Conservation (phyloP, 2,797 vertebrate species). For the Pipistrellus kuhlii region DNA sequence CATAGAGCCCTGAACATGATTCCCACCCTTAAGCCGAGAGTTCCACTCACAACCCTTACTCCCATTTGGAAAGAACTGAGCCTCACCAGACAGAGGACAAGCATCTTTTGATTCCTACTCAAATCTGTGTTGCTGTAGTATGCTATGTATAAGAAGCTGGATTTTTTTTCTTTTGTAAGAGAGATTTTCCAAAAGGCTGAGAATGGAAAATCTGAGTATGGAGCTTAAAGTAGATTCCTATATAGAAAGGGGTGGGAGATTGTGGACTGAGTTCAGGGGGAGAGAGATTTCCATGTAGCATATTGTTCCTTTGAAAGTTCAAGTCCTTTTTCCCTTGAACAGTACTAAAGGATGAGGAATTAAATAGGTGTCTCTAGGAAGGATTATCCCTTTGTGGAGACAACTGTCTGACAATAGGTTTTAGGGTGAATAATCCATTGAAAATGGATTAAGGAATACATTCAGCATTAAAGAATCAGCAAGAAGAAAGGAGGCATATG, state of each 20-base stretch:
- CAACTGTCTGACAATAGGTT: background rate
- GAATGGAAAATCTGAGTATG: background rate
- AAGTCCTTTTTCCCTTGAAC: background rate
- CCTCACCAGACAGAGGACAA: no score
- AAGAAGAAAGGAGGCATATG: background rate
- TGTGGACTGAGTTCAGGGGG: background rate
- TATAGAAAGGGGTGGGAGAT: background rate
- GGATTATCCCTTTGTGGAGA: background rate
- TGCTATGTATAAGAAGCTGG: background rate
- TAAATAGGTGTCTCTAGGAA: background rate
- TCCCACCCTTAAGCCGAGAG: fast-evolving
- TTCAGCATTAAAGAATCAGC: background rate
- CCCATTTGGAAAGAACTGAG: background rate
- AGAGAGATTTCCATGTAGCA: background rate
- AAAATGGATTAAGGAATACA: background rate
- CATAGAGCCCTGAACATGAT: background rate
- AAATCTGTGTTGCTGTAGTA: background rate
- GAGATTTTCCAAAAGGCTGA: background rate
- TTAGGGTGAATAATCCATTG: background rate
- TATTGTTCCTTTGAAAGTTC: constrained; percentile 5
- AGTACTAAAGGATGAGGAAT: background rate
- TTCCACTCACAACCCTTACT: background rate
- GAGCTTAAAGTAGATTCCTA: background rate
- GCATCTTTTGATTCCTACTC: background rate
- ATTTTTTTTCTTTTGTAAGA: background rate